Percentiles rank a stretch among this genome's conserved stretches.
Evolutionary conservation across 1,140 invertebrate species (phyloP).

Genomic region (Aradophagus sp.): DNA sequence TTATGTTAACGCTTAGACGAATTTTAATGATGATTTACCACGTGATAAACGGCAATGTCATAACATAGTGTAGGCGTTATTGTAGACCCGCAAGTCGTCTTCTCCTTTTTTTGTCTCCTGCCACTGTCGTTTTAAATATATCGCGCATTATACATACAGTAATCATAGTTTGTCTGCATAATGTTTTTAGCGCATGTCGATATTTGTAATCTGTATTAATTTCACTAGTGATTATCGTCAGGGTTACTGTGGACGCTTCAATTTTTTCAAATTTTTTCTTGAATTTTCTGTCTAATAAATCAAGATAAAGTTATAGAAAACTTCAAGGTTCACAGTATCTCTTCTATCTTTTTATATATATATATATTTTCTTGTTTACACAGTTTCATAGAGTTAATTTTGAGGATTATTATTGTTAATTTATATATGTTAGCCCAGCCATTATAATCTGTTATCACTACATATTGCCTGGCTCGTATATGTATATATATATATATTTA

Average conservation of each 20-base stretch:
- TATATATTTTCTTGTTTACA: conserved; percentile 15
- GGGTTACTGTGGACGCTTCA: conserved; percentile 2
- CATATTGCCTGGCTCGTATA: conserved; percentile 38
- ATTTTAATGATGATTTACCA: conserved; percentile 59
- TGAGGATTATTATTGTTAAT: conserved; percentile 52
- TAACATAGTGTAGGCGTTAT: conserved; percentile 57
- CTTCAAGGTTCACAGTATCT: conserved; percentile 2
- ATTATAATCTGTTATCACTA: conserved; percentile 48
- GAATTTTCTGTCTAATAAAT: conserved; percentile 1
- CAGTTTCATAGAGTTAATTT: conserved; percentile 36
- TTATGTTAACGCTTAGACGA: conserved; percentile 60
- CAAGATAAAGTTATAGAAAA: conserved; percentile 4
- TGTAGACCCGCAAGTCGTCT: too few relatives aligned
- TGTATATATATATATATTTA: conserved; percentile 23
- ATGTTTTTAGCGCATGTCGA: conserved; percentile 52
- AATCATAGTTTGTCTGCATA: conserved; percentile 50
- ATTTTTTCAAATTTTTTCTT: not conserved
- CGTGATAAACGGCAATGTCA: conserved; percentile 57
- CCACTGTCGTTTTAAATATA: conserved; percentile 56
- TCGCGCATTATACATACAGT: conserved; percentile 37
- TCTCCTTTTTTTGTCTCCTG: too few relatives aligned
- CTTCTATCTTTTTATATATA: too few relatives aligned
- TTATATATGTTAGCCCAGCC: conserved; percentile 42
- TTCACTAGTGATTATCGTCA: conserved; percentile 24
- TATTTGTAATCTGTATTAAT: conserved; percentile 54